Conservation (phyloP, 2,888 invertebrate genomes). For the Oligia fasciuncula region DNA sequence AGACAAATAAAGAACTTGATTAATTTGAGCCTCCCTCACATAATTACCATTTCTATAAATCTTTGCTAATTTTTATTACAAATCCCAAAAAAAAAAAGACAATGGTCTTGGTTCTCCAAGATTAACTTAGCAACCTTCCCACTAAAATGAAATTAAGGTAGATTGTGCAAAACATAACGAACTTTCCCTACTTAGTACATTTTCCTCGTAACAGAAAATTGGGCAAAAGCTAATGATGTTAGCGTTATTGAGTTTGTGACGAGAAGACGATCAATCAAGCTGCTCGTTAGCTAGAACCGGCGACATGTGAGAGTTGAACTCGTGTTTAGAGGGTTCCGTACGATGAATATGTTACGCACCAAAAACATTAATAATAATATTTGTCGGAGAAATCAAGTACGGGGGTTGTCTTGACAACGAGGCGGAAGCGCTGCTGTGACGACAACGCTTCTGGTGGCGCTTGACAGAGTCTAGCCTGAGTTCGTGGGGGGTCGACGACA, state of each 20-base stretch:
- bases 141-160: conserved; percentile 4
- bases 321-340: background rate
- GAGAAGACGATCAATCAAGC: conserved; percentile 34
- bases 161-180: conserved; percentile 2
- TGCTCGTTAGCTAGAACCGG: conserved; percentile 42
- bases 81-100: background rate
- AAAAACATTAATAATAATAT: no score
- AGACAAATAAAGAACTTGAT: conserved; percentile 19
- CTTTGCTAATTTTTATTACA: background rate
- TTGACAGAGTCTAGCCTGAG: no score
- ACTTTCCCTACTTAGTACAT: background rate
- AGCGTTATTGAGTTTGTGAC: conserved; percentile 35
- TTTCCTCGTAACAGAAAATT: conserved; percentile 25
- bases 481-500: no score
- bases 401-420: no score
- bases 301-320: background rate
- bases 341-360: background rate
- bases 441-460: no score
- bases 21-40: background rate
- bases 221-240: conserved; percentile 21
- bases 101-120: background rate
- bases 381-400: no score
- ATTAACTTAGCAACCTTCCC: background rate
- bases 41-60: background rate
- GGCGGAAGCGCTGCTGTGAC: no score